Base-by-base conservation (phyloP, 92 coral and sea anemone genomes). In the Siderastrea radians region DNA sequence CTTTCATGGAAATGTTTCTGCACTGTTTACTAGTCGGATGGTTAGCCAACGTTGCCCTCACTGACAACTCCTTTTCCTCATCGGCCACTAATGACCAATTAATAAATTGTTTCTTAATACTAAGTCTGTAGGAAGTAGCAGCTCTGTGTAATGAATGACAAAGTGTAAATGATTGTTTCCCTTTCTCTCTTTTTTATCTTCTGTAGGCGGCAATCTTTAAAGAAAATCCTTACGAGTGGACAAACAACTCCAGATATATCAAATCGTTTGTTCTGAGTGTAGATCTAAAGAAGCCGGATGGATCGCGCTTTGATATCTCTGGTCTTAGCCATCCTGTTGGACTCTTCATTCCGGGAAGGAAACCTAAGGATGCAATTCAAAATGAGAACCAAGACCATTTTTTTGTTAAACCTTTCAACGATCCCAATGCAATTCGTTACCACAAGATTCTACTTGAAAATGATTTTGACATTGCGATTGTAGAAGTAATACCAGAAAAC, bases 381-480 rank as follows among this genome's bases (percentile, higher is more conserved):
- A 26, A 75, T 5, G 1, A 1, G 3, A 15, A 49, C 9, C 67
- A 58, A 59, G 51, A 16, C 16, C 67, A 57, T 76, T n/a, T 55
- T 7, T 76, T 76, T 76, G 49, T 76, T 5, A 76, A 74, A 53
- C 77, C 57, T 53, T 53, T 5, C 57, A 53, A 53, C 10, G 7
- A 61, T n/a, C 16, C 38, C n/a, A n/a, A 19, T 13, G 66, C 19
- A 14, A 61, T 61, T 61, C 66, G 66, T 2, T 61, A 61, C 19
- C 66, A 61, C 66, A 61, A 61, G 19, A n/a, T 61, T 61, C 6
- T 14, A 16, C 4, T 61, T 61, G 5, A 5, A 61, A 61, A 87
- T 15, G 83, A 84, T 11, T 80, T 76, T 8, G 79, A 53, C 3
- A 79, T 90, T 12, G 94, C 86, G 6, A 1, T 61, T 12, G 66